Base-by-base conservation (phyloP, 2,113 vertebrate genomes). In the Alethe castanea region DNA sequence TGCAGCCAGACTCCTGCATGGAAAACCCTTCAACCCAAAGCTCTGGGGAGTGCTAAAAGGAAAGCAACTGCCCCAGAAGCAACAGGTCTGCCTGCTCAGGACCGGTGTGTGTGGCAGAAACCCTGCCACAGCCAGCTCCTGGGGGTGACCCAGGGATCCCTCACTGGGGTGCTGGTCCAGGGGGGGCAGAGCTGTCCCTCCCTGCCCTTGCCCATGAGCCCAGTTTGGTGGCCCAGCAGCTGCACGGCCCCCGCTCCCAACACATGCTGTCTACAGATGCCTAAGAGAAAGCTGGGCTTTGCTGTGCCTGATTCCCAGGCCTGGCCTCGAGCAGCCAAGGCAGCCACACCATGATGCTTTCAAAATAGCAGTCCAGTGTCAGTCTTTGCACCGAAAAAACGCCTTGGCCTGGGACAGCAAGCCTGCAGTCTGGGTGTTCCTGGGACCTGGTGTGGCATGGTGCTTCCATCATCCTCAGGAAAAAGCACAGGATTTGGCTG, bases 291-390 rank as follows among this genome's bases (percentile, higher is more conserved):
- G 47, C 86, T 45, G 59, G 64, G 67, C 80, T 85, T 81, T 47
- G 52, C 14, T 20, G 28, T 78, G 94, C 72, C 69, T n/a, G 8
- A 78, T 92, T 93, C 92, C 77, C 60, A 80, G 78, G 82, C 54
- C 62, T 81, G 76, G 81, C 48, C 70, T 81, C 20, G 26, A 97
- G 92, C 95, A 95, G 92, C 96, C 47, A 94, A 95, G 85, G 93
- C 95, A 96, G 78, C 57, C 78, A 65, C 74, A 45, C 47, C 8
- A 24, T 40, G 65, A 77, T 0, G 0, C 26, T 86, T 95, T 96
- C 90, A 95, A 92, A 96, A 91, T 78, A 96, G 80, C 67, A 90
- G 93, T 92, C 87, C 1, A 0, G 42, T 62, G 35, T 44, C 79
- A 73, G 91, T 35, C 36, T 61, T 25, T 36, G 31, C 1, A 2